Base-by-base conservation (phyloP, 2,888 invertebrate species). In the Chymomyza caudatula region DNA sequence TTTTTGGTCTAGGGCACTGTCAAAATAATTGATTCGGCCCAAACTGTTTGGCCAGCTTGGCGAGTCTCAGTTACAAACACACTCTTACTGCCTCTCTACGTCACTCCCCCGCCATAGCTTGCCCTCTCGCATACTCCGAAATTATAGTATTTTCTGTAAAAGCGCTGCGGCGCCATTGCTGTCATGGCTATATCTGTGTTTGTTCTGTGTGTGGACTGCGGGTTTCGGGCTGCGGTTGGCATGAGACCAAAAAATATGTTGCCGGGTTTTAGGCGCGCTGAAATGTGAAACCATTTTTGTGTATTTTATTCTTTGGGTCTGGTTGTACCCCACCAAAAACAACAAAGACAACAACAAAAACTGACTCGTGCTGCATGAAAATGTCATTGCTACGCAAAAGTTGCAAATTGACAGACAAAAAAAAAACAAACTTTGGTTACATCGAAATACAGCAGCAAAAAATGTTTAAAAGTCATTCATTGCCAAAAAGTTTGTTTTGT, bases 261-360 rank as follows among this genome's bases (percentile, higher is more conserved):
- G 70, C 76, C 78, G 72, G 76, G 72, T 78, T 80, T 63, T 75
- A 65, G 70, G 79, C 85, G 82, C 82, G 79, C 74, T 82, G 81
- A 85, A 79, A 79, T 82, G 77, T 85, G 76, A 85, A 82, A 82
- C 76, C 76, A 73, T 76, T 78, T 70, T 65, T 63, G 29, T 37
- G 8, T 37, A 37, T 37, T 37, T 37, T 37, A 37, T 37, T 37
- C 29, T 11, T 37, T 37, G 29, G 29, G 29, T 37, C 29, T 37
- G 29, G 29, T 0, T 37, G 55, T 11, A 4, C 42, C 51, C 22
- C 8, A 57, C n/a, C 5, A 49, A 3, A 56, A 55, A 51, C 49
- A 54, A 52, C 59, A 54, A 54, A n/a, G n/a, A n/a, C n/a, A n/a
- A n/a, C n/a, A n/a, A n/a, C n/a, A n/a, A n/a, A n/a, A n/a, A n/a